phyloP scores from a whole-genome alignment of 1,140 invertebrate species.

The Ceratosolen solmsi region DNA sequence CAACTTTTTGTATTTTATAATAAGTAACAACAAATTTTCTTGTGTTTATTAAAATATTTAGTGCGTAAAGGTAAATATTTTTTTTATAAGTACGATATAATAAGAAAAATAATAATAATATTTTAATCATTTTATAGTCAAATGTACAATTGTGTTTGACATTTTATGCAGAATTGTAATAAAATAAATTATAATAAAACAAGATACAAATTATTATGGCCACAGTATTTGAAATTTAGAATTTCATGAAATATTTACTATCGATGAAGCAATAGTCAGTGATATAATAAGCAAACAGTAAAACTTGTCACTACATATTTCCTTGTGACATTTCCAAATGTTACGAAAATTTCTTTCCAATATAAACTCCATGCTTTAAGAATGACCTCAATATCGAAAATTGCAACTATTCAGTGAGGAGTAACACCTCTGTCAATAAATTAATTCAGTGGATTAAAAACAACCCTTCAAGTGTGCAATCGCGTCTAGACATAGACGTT shows the following conservation, averaged over 20 bases:
- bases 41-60: too few species aligned
- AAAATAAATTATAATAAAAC: too few species aligned
- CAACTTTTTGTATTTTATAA: too few species aligned
- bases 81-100: not conserved
- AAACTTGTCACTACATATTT: not conserved
- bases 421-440: not conserved
- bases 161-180: too few species aligned
- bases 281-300: not conserved
- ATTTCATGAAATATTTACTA: not conserved
- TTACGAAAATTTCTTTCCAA: not conserved
- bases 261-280: not conserved
- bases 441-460: conserved; percentile 4
- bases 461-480: conserved; percentile 22
- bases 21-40: too few species aligned
- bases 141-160: too few species aligned
- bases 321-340: not conserved
- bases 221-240: not conserved
- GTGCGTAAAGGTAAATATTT: too few species aligned
- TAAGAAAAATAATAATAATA: not conserved
- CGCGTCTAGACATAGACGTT: not conserved
- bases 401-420: not conserved
- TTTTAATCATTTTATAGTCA: not conserved
- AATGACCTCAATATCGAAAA: not conserved
- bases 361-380: not conserved
- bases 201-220: too few species aligned